Percentiles rank a stretch among this genome's conserved stretches.
Conservation (phyloP, 2,113 vertebrate genomes). For the Rostratula benghalensis region DNA sequence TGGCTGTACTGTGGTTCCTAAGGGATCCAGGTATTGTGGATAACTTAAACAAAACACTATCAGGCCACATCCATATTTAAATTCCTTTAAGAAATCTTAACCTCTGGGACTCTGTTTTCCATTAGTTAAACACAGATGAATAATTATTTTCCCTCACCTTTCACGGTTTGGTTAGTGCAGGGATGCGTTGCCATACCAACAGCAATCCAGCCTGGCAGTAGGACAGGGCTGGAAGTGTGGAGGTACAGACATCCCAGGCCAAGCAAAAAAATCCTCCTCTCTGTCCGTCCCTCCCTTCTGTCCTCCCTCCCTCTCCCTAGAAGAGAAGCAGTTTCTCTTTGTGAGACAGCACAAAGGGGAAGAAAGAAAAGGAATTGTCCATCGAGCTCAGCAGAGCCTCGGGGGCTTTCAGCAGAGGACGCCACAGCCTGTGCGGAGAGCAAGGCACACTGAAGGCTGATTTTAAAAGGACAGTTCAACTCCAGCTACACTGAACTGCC, state of each 20-base stretch:
- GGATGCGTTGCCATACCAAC: slow-evolving; percentile 63
- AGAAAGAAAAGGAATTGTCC: slow-evolving; percentile 67
- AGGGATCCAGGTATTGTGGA: background rate
- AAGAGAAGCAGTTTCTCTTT: slow-evolving; percentile 58
- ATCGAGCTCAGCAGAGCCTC: slow-evolving; percentile 59
- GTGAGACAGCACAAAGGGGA: slow-evolving; percentile 55
- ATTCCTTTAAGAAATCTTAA: background rate
- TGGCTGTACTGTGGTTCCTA: background rate
- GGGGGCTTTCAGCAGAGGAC: slow-evolving; percentile 55
- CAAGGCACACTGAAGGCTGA: background rate
- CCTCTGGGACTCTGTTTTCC: background rate
- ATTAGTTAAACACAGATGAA: slow-evolving; percentile 35
- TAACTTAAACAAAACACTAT: background rate
- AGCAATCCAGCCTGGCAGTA: background rate
- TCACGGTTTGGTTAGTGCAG: slow-evolving; percentile 26
- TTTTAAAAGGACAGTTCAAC: slow-evolving; percentile 45
- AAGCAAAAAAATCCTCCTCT: background rate
- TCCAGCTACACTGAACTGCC: background rate
- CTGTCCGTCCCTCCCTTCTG: background rate
- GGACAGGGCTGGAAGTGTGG: slow-evolving; percentile 21
- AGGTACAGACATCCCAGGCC: slow-evolving; percentile 29
- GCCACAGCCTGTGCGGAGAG: slow-evolving; percentile 32
- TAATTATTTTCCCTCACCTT: slow-evolving; percentile 56
- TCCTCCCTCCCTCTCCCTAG: background rate
- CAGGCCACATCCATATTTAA: background rate